Evolutionary conservation across 2,888 invertebrate species (phyloP).

Genomic region (Schrankia costaestrigalis): DNA sequence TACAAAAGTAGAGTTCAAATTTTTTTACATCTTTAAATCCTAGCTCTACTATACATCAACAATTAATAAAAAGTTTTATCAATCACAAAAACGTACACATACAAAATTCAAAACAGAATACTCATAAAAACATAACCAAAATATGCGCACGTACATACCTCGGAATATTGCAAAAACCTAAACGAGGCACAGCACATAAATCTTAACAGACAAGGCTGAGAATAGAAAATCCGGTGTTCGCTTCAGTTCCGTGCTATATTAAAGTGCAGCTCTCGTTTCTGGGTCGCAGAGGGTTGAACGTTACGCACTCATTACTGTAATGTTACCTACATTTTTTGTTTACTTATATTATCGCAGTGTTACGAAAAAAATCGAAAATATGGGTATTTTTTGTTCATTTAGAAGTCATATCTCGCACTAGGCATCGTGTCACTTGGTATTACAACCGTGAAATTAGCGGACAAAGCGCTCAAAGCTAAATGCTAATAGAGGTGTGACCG

Average conservation of each 20-base stretch:
- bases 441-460: no score
- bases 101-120: not conserved
- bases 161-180: constrained; percentile 30
- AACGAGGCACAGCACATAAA: constrained; percentile 27
- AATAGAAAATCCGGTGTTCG: constrained; percentile 32
- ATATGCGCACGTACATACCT: constrained; percentile 7
- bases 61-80: no score
- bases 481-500: no score
- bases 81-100: no score
- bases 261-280: constrained; percentile 32
- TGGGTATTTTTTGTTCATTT: no score
- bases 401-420: no score
- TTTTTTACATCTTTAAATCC: no score
- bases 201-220: constrained; percentile 28
- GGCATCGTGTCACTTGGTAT: no score
- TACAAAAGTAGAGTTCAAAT: no score
- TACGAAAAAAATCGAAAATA: no score
- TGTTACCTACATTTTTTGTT: constrained; percentile 14
- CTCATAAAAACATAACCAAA: constrained; percentile 5
- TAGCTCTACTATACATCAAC: no score
- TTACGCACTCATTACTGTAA: constrained; percentile 32
- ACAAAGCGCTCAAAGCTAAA: no score
- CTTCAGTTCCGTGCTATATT: constrained; percentile 27
- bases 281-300: constrained; percentile 26
- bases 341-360: constrained; percentile 1